Conservation (phyloP, 2,888 invertebrate genomes). For the Xylocampa areola region DNA sequence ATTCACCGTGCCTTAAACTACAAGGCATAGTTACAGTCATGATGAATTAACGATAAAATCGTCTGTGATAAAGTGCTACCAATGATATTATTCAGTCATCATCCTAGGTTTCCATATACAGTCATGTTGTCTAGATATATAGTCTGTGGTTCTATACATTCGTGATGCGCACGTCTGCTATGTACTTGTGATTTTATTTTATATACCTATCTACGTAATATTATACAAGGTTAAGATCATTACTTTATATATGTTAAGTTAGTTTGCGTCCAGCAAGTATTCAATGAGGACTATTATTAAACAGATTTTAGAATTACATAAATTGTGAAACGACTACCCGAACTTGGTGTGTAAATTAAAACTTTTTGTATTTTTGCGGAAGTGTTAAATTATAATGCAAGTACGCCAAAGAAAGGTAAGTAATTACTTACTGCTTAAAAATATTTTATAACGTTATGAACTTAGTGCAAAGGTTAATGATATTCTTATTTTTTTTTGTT, state of each 20-base stretch:
- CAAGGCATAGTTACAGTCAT: constrained; percentile 20
- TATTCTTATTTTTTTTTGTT: neutral
- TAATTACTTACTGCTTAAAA: constrained; percentile 10
- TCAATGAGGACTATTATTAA: constrained; percentile 1
- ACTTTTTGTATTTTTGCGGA: constrained; percentile 11
- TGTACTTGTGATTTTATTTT: constrained; percentile 18
- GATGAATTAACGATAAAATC: constrained; percentile 27
- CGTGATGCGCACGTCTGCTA: constrained; percentile 44
- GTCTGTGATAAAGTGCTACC: constrained; percentile 12
- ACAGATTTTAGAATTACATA: neutral
- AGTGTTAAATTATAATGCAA: constrained; percentile 64
- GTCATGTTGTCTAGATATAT: constrained; percentile 35
- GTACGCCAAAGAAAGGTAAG: constrained; percentile 79
- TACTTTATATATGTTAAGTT: constrained; percentile 39
- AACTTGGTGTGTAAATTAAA: neutral
- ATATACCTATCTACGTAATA: constrained; percentile 26
- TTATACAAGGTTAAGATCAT: constrained; percentile 36
- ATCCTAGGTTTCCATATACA: constrained; percentile 15
- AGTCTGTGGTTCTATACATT: constrained; percentile 46
- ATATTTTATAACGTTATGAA: neutral
- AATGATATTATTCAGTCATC: constrained; percentile 41
- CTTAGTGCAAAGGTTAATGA: constrained; percentile 9
- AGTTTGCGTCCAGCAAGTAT: constrained; percentile 21
- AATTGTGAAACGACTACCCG: neutral
- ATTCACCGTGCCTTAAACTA: constrained; percentile 26